Evolutionary conservation across 2,113 vertebrate species (phyloP).

Genomic region (Perognathus longimembris): DNA sequence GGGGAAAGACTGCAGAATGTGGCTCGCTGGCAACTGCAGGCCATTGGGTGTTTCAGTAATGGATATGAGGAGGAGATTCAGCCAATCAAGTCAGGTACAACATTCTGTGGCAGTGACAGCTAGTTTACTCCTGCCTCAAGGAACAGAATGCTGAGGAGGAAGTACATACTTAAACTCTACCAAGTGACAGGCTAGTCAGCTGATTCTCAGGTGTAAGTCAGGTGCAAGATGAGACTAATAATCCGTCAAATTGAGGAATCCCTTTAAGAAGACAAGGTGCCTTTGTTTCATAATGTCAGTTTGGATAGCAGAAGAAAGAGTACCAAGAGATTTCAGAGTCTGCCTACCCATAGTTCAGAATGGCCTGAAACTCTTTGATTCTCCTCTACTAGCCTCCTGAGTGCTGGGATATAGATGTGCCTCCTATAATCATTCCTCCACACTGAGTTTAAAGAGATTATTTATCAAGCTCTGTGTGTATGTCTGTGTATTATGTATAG

Average conservation of each 20-base stretch:
- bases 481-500: background rate
- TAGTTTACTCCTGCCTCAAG: conserved; percentile 85
- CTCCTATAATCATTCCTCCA: too few species aligned
- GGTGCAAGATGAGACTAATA: conserved; percentile 80
- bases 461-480: background rate
- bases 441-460: background rate
- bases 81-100: conserved; percentile 75
- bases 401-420: background rate
- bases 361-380: background rate
- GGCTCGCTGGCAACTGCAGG: conserved; percentile 88
- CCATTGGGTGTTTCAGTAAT: conserved; percentile 80
- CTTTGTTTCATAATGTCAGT: background rate
- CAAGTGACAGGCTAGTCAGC: conserved; percentile 79
- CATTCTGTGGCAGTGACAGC: conserved; percentile 84
- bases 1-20: conserved; percentile 91
- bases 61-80: conserved; percentile 74
- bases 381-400: background rate
- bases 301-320: conserved; percentile 12
- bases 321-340: too few species aligned
- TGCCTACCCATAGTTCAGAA: background rate
- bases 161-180: conserved; percentile 75
- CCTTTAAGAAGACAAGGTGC: conserved; percentile 69
- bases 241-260: conserved; percentile 72
- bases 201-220: conserved; percentile 84
- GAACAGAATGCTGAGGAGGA: conserved; percentile 75